These are phyloP conservation scores for Agrypnus murinus DNA, from an alignment of 2,888 invertebrate species.

Conservation along the genomic window DNA sequence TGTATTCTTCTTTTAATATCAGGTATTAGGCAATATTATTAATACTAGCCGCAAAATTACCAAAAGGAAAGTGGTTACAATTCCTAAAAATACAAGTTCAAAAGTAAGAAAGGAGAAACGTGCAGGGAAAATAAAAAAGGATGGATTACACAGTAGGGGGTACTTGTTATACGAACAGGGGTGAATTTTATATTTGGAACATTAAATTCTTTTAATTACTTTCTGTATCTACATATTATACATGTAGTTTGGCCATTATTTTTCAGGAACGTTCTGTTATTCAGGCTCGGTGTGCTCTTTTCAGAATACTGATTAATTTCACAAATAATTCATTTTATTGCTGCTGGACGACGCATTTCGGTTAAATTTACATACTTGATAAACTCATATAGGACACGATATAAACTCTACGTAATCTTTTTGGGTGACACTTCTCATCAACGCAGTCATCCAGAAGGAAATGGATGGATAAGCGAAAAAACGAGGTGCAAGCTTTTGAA, in stretches of 20 bases:
- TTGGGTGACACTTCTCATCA: background rate
- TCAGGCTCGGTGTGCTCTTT: slow-evolving; percentile 61
- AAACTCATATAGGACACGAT: slow-evolving; percentile 36
- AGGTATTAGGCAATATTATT: background rate
- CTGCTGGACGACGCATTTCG: slow-evolving; percentile 30
- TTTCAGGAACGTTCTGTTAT: slow-evolving; percentile 64
- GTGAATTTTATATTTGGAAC: slow-evolving; percentile 70
- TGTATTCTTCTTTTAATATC: background rate
- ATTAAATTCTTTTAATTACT: slow-evolving; percentile 71
- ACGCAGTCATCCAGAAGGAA: too few species aligned
- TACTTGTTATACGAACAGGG: slow-evolving; percentile 56
- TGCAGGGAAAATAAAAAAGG: slow-evolving; percentile 61
- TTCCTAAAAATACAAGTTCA: slow-evolving; percentile 57
- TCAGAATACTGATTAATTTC: slow-evolving; percentile 69
- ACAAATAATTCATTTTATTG: slow-evolving; percentile 60
- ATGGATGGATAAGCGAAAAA: too few species aligned
- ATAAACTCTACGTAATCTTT: slow-evolving; percentile 13
- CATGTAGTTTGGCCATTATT: slow-evolving; percentile 69
- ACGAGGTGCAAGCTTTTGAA: too few species aligned
- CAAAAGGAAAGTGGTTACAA: too few species aligned
- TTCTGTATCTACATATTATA: slow-evolving; percentile 70
- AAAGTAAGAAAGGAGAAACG: slow-evolving; percentile 38
- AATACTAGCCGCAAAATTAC: too few species aligned
- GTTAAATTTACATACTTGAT: slow-evolving; percentile 38
- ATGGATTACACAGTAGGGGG: slow-evolving; percentile 59